Conservation (phyloP, 2,888 invertebrate species). For the Formica aserva region DNA sequence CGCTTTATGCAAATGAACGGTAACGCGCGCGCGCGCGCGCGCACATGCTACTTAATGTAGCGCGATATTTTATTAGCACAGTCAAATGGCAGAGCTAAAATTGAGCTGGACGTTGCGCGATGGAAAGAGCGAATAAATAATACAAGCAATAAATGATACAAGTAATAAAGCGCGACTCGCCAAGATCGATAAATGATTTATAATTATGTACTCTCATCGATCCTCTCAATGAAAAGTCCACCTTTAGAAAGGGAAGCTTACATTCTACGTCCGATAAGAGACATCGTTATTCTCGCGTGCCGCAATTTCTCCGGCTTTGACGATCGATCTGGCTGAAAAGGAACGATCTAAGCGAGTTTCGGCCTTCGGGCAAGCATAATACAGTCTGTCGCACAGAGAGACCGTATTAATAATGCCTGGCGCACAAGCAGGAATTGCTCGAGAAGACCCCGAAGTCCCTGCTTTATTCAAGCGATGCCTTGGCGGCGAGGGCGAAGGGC, state of each 20-base stretch:
- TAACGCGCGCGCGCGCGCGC: conserved; percentile 9
- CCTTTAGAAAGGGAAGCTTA: not conserved
- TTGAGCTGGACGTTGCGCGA: not conserved
- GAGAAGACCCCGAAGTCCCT: conserved; percentile 30
- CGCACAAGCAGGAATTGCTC: conserved; percentile 40
- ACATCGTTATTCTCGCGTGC: not conserved
- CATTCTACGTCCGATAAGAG: not conserved
- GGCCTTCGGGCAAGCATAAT: conserved; percentile 18
- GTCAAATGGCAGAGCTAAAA: conserved; percentile 16
- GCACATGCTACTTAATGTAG: conserved; percentile 67
- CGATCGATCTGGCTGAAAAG: conserved; percentile 25
- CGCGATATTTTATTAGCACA: conserved; percentile 72
- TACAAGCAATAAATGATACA: no score
- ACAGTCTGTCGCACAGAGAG: conserved; percentile 29
- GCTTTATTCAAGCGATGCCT: conserved; percentile 46
- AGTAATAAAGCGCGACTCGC: not conserved
- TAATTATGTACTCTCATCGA: not conserved
- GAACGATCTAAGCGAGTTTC: conserved; percentile 27
- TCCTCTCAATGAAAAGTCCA: not conserved
- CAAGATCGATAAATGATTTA: conserved; percentile 12
- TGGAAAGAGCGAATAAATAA: conserved; percentile 30
- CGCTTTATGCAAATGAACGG: conserved; percentile 73
- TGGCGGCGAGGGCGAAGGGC: not conserved
- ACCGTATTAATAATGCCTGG: conserved; percentile 53
- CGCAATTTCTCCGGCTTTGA: conserved; percentile 22